Base-by-base conservation (phyloP, 2,797 vertebrate species). In the Monodelphis domestica region DNA sequence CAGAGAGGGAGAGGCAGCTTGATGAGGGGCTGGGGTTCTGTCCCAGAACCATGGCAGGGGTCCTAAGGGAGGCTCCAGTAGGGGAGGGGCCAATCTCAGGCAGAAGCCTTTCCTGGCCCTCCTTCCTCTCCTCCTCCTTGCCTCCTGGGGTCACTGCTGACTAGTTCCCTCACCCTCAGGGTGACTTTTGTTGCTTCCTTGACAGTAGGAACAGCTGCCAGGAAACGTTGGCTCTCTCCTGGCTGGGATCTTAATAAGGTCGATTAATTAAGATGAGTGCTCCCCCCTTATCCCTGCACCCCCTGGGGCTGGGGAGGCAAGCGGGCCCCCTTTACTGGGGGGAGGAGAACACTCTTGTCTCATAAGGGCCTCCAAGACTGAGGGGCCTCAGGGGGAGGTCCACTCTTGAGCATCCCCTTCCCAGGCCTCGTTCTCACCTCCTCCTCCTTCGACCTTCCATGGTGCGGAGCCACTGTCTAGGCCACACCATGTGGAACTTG, bases 261-360 rank as follows among this genome's bases (percentile, higher is more conserved):
- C 94, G 94, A 92, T 97, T 96, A 96, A 97, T 97, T 93, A 94
- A 96, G 91, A 90, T 87, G 53, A 26, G 97, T 95, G 91, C 54
- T 24, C 45, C 53, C 53, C 95, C 38, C 0, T 54, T 90, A 33
- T 78, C 38, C 29, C 21, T 45, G 70, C 38, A 38, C 70, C 38
- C 7, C 38, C 70, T 24, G 38, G 17, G 21, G 38, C 38, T 45
- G 70, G n/a, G 2, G 70, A 26, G 17, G 6, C n/a, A 45, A 45
- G 38, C 78, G n/a, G 70, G n/a, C 7, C 38, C 26, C 38, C 38
- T 78, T 78, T 17, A 45, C n/a, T n/a, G 7, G 7, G 38, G 38
- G 7, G 17, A 45, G 38, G n/a, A 6, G n/a, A 38, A n/a, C n/a
- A n/a, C n/a, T n/a, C n/a, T n/a, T n/a, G n/a, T n/a, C n/a, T n/a